phyloP scores from a whole-genome alignment of 1,140 invertebrate genomes.

The Bombus terrestris region DNA sequence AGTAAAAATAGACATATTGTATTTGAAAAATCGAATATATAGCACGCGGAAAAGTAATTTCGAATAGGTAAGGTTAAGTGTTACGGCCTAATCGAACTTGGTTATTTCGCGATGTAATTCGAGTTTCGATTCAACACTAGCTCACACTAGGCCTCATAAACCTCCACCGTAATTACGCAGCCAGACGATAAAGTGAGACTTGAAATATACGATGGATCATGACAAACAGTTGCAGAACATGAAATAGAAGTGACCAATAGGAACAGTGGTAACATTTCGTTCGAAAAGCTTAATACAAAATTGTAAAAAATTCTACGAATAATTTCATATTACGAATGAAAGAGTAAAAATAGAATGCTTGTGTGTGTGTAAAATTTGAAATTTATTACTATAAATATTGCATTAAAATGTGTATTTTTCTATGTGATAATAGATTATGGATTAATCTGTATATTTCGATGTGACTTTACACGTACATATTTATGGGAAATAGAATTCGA shows the following conservation, averaged over 20 bases:
- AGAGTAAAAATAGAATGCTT: background rate
- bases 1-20: background rate
- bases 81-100: background rate
- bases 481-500: no score
- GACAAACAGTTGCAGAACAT: slow-evolving; percentile 21
- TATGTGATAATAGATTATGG: no score
- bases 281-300: background rate
- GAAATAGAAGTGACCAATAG: slow-evolving; percentile 14
- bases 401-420: no score
- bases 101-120: slow-evolving; percentile 22
- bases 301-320: background rate
- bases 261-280: background rate
- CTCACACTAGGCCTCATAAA: slow-evolving; percentile 23
- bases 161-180: slow-evolving; percentile 32
- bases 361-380: background rate
- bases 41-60: background rate
- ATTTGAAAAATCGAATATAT: background rate
- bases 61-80: background rate
- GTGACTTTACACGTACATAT: no score
- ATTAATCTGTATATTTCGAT: no score
- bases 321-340: background rate
- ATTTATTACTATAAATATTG: no score
- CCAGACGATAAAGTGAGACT: slow-evolving; percentile 25
- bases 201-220: slow-evolving; percentile 36
- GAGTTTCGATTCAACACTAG: slow-evolving; percentile 20